Percentiles rank a stretch among this genome's conserved stretches.
These are phyloP conservation scores for Acanthosepion lycidas DNA, from an alignment of 2,888 invertebrate species.

Conservation along the genomic window DNA sequence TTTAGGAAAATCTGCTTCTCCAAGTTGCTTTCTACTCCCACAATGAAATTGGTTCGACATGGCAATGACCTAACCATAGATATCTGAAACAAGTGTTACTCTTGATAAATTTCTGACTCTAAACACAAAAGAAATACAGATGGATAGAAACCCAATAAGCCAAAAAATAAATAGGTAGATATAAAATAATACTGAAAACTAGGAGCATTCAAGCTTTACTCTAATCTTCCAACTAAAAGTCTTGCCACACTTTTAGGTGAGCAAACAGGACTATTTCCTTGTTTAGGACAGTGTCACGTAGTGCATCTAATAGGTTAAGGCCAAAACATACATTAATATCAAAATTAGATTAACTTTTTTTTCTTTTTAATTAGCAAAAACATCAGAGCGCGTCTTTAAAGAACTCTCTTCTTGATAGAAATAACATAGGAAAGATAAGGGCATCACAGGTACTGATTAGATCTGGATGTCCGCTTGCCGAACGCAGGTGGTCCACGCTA, in stretches of 20 bases:
- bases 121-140: too few species aligned
- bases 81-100: too few species aligned
- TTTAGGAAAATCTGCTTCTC: too few species aligned
- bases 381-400: not conserved
- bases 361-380: not conserved
- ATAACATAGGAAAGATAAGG: not conserved
- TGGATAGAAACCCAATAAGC: too few species aligned
- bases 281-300: not conserved
- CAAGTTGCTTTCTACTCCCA: too few species aligned
- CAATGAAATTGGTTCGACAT: too few species aligned
- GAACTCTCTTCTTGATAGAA: not conserved
- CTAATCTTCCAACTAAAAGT: not conserved
- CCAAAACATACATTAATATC: not conserved
- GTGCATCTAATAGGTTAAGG: not conserved
- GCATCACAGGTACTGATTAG: constrained; percentile 18
- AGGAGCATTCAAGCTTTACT: not conserved
- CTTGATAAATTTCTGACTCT: too few species aligned
- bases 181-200: too few species aligned
- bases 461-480: not conserved
- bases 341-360: not conserved
- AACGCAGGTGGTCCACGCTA: not conserved
- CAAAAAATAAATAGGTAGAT: too few species aligned
- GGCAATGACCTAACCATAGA: too few species aligned
- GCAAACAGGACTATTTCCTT: not conserved
- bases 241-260: not conserved